Conservation (phyloP, 2,888 invertebrate genomes). For the Ectemnius cavifrons region DNA sequence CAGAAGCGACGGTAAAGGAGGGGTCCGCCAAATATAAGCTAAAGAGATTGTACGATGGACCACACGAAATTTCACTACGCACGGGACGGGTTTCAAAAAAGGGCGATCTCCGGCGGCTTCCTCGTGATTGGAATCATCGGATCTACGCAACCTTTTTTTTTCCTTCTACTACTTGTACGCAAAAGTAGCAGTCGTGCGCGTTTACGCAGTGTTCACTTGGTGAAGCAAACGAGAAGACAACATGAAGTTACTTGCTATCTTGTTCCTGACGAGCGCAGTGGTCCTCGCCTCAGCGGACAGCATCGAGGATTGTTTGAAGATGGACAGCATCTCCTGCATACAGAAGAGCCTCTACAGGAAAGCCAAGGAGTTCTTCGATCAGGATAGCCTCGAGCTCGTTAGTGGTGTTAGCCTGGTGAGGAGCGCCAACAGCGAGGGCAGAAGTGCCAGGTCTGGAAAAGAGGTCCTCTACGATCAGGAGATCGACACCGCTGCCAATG, state of each 20-base stretch:
- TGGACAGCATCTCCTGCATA: slow-evolving; percentile 83
- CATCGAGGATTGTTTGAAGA: slow-evolving; percentile 81
- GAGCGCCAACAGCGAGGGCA: slow-evolving; percentile 62
- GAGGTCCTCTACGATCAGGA: slow-evolving; percentile 78
- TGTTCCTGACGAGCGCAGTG: slow-evolving; percentile 59
- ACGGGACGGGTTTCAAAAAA: slow-evolving; percentile 66
- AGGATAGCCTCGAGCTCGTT: slow-evolving; percentile 80
- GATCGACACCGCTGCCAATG: slow-evolving; percentile 79
- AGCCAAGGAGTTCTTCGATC: slow-evolving; percentile 81
- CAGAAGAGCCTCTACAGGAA: slow-evolving; percentile 81
- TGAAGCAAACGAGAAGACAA: slow-evolving; percentile 10
- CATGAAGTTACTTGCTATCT: slow-evolving; percentile 66
- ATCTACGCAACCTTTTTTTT: slow-evolving; percentile 12
- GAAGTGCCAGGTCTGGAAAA: slow-evolving; percentile 78
- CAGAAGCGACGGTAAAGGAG: slow-evolving; percentile 65
- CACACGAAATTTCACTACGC: slow-evolving; percentile 75
- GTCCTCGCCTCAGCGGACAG: slow-evolving; percentile 70
- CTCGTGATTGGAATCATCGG: not conserved
- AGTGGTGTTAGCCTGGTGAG: slow-evolving; percentile 80
- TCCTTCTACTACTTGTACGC: not conserved
- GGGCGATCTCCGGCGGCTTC: slow-evolving; percentile 31
- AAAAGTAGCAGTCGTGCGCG: slow-evolving; percentile 6
- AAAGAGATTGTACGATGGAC: slow-evolving; percentile 76
- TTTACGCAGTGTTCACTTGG: not conserved
- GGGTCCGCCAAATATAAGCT: slow-evolving; percentile 75